phyloP scores from a whole-genome alignment of 2,113 vertebrate species.

The Odocoileus virginianus region DNA sequence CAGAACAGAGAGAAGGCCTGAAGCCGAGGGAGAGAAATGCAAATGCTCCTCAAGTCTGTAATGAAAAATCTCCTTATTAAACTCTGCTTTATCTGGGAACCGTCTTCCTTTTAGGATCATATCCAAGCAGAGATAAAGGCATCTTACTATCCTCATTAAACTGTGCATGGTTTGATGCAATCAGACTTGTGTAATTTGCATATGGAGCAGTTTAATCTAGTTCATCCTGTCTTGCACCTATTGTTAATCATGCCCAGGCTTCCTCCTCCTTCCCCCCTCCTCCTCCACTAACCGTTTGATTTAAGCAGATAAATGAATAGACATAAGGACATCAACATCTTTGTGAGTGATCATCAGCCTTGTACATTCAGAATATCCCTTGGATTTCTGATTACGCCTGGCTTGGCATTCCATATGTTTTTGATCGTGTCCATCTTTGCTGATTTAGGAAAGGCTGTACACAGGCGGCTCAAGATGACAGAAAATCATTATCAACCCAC shows the following conservation, averaged over 20 bases:
- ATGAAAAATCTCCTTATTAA: slow-evolving; percentile 85
- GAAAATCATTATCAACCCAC: slow-evolving; percentile 55
- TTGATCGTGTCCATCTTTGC: slow-evolving; percentile 63
- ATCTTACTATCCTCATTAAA: slow-evolving; percentile 83
- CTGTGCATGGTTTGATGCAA: slow-evolving; percentile 83
- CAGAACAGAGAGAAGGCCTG: not conserved
- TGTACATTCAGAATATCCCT: slow-evolving; percentile 59
- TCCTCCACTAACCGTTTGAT: slow-evolving; percentile 77
- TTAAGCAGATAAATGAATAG: slow-evolving; percentile 81
- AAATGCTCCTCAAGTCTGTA: slow-evolving; percentile 76
- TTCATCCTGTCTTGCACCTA: slow-evolving; percentile 83
- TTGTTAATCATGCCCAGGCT: slow-evolving; percentile 81
- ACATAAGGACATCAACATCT: slow-evolving; percentile 80
- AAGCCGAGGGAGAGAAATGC: slow-evolving; percentile 66
- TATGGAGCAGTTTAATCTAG: slow-evolving; percentile 85
- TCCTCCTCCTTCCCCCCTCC: slow-evolving; percentile 43
- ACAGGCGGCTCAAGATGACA: slow-evolving; percentile 17
- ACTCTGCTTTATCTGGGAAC: slow-evolving; percentile 81
- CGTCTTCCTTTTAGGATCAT: slow-evolving; percentile 79
- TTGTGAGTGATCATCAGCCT: slow-evolving; percentile 78
- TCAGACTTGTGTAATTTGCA: slow-evolving; percentile 84
- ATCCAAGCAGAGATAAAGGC: slow-evolving; percentile 84
- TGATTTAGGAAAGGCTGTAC: slow-evolving; percentile 59
- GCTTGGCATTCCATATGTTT: slow-evolving; percentile 70
- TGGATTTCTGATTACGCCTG: slow-evolving; percentile 72